These are phyloP conservation scores for Acanthaster planci DNA, from an alignment of 35 echinoderm and acorn worm genomes.

Conservation along the genomic window DNA sequence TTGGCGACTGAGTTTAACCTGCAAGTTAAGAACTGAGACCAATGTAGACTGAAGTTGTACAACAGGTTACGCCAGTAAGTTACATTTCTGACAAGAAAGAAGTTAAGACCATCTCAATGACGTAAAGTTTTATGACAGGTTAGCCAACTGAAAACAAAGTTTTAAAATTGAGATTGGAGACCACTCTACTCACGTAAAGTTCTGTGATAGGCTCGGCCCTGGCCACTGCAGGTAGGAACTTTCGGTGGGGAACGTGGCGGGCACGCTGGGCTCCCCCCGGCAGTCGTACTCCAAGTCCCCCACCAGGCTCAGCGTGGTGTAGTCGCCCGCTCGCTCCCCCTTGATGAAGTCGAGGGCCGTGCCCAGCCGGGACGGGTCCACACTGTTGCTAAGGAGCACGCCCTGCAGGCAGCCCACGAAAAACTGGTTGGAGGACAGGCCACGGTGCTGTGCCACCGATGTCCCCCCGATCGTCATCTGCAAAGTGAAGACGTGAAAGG, in stretches of 20 bases:
- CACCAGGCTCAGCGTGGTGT: slow-evolving; percentile 24
- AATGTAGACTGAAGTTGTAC: no score
- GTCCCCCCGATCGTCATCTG: slow-evolving; percentile 80
- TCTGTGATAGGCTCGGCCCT: slow-evolving; percentile 4
- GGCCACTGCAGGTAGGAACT: slow-evolving; percentile 64
- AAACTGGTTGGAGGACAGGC: neutral
- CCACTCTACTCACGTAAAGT: slow-evolving; percentile 74
- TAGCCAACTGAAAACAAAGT: no score
- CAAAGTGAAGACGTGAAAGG: neutral
- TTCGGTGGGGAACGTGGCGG: slow-evolving; percentile 56
- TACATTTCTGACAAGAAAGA: no score
- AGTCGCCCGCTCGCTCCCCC: slow-evolving; percentile 4
- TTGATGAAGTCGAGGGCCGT: slow-evolving; percentile 66
- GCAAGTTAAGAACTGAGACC: no score
- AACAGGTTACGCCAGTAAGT: no score
- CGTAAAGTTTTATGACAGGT: no score
- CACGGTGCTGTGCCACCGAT: neutral
- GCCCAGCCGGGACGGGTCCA: slow-evolving; percentile 30
- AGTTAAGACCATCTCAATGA: no score
- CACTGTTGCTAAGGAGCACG: slow-evolving; percentile 59
- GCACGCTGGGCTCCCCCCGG: slow-evolving; percentile 6
- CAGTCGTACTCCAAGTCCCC: slow-evolving; percentile 55
- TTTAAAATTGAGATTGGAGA: no score
- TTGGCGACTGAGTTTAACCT: no score
- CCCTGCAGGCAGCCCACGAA: slow-evolving; percentile 75